Evolutionary conservation across 2,797 vertebrate genomes (phyloP).

Genomic region (Sphenopsis melanotis): DNA sequence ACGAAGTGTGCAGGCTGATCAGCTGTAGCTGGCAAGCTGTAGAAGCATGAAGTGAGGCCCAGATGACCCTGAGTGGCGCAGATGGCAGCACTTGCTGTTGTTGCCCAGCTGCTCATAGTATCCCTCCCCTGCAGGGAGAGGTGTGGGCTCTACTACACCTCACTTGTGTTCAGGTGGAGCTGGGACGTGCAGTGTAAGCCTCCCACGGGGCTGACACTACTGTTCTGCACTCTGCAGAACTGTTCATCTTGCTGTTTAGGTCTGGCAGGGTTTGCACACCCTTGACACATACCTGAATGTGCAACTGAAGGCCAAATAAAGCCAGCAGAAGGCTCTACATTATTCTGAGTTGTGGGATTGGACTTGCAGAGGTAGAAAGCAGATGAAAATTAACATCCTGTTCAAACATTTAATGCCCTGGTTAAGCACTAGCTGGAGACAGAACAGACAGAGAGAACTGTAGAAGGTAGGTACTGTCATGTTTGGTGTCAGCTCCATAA

Average conservation of each 20-base stretch:
- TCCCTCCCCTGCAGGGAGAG: not conserved
- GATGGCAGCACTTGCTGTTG: not conserved
- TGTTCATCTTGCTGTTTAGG: not conserved
- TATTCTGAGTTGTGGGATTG: not conserved
- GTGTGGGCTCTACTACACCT: not conserved
- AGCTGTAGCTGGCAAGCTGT: not conserved
- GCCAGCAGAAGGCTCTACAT: not conserved
- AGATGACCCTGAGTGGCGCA: not conserved
- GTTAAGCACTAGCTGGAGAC: not conserved
- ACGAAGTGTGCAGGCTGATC: not conserved
- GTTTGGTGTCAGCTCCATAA: not conserved
- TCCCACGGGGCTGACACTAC: not conserved
- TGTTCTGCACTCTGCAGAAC: not conserved
- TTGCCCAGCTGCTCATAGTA: fast-evolving
- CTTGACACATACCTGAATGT: not conserved
- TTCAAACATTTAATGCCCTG: not conserved
- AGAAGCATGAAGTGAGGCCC: not conserved
- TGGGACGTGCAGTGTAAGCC: not conserved
- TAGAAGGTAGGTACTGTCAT: not conserved
- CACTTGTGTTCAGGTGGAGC: not conserved
- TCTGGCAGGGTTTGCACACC: not conserved
- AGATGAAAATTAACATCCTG: not conserved
- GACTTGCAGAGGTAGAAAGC: not conserved
- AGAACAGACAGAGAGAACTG: not conserved
- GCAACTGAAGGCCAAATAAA: not conserved